Base-by-base conservation (phyloP, 1,140 invertebrate genomes). In the Drosophila arizonae region DNA sequence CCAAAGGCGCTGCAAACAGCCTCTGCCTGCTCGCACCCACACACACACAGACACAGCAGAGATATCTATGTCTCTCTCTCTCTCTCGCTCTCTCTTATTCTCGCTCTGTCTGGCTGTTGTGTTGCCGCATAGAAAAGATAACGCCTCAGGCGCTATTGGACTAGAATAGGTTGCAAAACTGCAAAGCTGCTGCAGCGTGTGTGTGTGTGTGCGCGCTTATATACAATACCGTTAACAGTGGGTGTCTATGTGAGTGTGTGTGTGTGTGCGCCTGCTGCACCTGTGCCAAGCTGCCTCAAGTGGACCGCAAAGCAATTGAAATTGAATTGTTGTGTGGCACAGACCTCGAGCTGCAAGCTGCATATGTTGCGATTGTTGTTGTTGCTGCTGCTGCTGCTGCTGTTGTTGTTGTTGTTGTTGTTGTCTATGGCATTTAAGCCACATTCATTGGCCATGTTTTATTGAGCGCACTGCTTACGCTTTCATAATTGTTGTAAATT, bases 81-180 rank as follows among this genome's bases (percentile, higher is more conserved):
- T 30, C 39, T 21, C 28, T 39, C 10, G 6, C 43, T n/a, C 30
- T 5, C 9, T 48, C 33, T 3, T 8, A n/a, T 0, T 43, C 33
- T 11, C 11, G 48, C 45, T 30, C 46, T 33, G 11, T 46, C 43
- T 46, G 43, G 15, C 52, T 56, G 77, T 56, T 68, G 71, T 68
- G 71, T 51, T 75, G 71, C 58, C 79, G 82, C 84, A 88, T 88
- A 88, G 84, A 88, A 88, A 88, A 88, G 84, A 88, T 88, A 88
- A 55, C 71, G 85, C 84, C 67, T 6, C 6, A 0, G 74, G 84
- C 61, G 50, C 57, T 72, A 88, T 88, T 88, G 84, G 84, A 88
- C 84, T 87, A 87, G 82, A 87, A 87, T 87, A 87, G 82, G 84
- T 87, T 87, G 82, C 84, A 88, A 75, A 87, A 77, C 82, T 87